Conservation (phyloP, 2,113 vertebrate species). For the Bungarus multicinctus region DNA sequence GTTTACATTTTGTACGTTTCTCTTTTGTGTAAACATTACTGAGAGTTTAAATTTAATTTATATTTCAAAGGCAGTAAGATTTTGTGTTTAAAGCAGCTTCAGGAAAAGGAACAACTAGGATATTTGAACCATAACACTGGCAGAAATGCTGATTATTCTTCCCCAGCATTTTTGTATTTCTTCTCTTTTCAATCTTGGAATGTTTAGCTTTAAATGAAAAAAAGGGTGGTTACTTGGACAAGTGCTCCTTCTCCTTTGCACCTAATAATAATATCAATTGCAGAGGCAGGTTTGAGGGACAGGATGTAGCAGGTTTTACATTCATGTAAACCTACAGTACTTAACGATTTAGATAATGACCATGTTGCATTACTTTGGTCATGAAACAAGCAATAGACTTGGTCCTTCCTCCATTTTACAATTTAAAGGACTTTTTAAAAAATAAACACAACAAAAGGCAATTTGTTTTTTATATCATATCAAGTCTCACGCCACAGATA, state of each 20-base stretch:
- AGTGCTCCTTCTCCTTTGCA: background rate
- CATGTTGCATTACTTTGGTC: background rate
- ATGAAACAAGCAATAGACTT: background rate
- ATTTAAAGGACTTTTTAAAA: background rate
- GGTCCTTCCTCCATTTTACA: background rate
- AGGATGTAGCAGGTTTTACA: background rate
- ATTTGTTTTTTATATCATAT: background rate
- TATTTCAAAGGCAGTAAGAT: background rate
- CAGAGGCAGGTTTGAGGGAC: background rate
- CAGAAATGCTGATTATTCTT: background rate
- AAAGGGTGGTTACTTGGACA: background rate
- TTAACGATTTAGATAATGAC: background rate
- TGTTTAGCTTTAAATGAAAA: background rate
- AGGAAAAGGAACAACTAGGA: background rate
- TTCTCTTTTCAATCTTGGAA: background rate
- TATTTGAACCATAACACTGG: background rate
- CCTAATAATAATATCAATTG: background rate
- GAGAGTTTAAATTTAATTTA: background rate
- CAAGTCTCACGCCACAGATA: background rate
- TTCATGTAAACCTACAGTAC: background rate
- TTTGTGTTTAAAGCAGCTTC: background rate
- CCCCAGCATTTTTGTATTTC: background rate
- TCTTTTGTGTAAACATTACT: background rate
- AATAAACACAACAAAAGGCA: background rate
- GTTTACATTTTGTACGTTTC: background rate